These are phyloP conservation scores for Eulemur rubriventer DNA, from an alignment of 2,797 vertebrate genomes.

Conservation along the genomic window DNA sequence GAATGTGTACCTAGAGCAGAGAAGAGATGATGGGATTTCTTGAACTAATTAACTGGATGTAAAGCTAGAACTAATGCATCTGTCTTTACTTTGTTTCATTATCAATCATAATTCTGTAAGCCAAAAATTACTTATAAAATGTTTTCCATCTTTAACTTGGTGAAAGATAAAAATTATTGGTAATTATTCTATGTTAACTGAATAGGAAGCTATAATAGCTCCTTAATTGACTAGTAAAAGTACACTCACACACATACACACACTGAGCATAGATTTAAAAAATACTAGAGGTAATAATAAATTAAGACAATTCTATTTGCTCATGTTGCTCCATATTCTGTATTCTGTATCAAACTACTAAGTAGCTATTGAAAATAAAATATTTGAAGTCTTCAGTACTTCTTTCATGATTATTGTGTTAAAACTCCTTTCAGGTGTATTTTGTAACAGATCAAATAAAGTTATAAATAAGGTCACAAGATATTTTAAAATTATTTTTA, in stretches of 20 bases:
- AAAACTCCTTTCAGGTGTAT: neutral
- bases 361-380: neutral
- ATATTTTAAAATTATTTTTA: neutral
- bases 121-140: neutral
- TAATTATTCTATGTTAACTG: neutral
- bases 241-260: neutral
- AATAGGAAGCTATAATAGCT: neutral
- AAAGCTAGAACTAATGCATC: neutral
- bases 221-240: neutral
- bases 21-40: neutral
- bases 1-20: neutral
- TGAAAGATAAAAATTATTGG: neutral
- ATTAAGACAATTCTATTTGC: neutral
- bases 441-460: neutral
- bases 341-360: neutral
- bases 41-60: neutral
- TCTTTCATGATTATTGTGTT: neutral
- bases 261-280: neutral
- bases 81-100: neutral
- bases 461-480: neutral
- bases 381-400: neutral
- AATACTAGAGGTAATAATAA: neutral
- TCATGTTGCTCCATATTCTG: neutral
- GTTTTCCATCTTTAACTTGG: neutral
- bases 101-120: neutral